phyloP scores from a whole-genome alignment of 2,113 vertebrate genomes.

The Mesocricetus auratus region DNA sequence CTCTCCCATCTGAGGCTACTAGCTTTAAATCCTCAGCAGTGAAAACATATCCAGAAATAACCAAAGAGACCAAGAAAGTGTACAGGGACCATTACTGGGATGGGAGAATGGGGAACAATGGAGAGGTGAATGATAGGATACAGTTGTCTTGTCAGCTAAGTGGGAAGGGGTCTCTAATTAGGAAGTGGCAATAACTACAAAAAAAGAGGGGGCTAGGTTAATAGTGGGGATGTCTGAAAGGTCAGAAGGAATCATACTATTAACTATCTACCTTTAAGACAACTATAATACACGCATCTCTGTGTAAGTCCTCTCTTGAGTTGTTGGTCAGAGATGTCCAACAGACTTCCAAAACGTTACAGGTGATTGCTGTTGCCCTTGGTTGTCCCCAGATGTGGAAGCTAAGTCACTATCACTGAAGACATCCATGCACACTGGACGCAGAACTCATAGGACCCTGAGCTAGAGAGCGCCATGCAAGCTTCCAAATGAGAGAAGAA shows the following conservation, averaged over 20 bases:
- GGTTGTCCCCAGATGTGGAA: neutral
- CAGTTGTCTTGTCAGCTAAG: neutral
- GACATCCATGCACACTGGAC: neutral
- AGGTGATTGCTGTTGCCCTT: neutral
- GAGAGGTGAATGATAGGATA: neutral
- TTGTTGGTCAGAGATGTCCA: neutral
- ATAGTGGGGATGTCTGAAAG: neutral
- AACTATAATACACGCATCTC: neutral
- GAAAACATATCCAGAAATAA: neutral
- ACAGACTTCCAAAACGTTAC: neutral
- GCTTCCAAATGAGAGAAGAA: neutral
- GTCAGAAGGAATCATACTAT: neutral
- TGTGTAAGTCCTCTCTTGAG: neutral
- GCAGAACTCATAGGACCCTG: neutral
- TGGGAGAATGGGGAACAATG: neutral
- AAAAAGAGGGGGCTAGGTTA: neutral
- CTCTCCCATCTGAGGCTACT: neutral
- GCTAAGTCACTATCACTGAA: neutral
- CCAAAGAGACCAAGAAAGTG: neutral
- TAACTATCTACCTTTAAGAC: neutral
- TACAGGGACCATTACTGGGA: neutral
- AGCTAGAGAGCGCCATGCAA: neutral
- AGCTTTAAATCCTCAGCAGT: neutral
- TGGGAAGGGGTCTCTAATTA: neutral
- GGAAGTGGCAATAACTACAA: neutral